Evolutionary conservation across 2,888 invertebrate genomes (phyloP), one percentile per base, ranked within the genome.

Genomic region (Rotaria macrura): DNA sequence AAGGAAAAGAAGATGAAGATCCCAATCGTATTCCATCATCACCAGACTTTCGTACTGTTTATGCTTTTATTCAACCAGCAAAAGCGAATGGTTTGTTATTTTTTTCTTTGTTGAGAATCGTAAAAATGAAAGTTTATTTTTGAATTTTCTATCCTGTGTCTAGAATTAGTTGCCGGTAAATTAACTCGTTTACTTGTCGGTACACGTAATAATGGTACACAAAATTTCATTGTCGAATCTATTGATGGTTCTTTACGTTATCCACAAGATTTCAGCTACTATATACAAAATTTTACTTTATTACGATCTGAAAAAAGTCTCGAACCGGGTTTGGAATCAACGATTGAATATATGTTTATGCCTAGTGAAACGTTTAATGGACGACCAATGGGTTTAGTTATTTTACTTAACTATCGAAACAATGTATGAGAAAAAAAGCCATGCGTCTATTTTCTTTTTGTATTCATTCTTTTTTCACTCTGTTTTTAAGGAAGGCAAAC

Each of bases 231-330:
- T 43, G 93, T 99, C 40, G 97, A 99, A 90, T 94, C 94, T 12
- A 93, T 98, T 90, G 98, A 98, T 89, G 97, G 97, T 0, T 97
- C 98, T 0, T 97, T 99, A 94, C 94, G 97, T 88, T 99, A 98
- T 90, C 97, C 98, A 17, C 95, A 97, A 94, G 98, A 99, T 92
- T 99, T 96, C 92, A 96, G 94, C 88, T 99, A 96, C 92, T 95
- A 95, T 92, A 96, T 99, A 88, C 97, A 98, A 92, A 99, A 99
- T 92, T 99, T 98, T 92, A 96, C 97, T 0, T 94, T 95, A 0
- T 93, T 96, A 89, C 93, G 94, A 2, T 96, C 95, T 92, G 94
- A 95, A 90, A 94, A 94, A 88, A 93, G 94, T 88, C 95, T 99
- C 1, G 94, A 95, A 88, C 95, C 97, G 0, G 93, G 94, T 85